A percentile compares a stretch with the other conserved stretches of the same genome.
phyloP scores from a whole-genome alignment of 2,113 vertebrate genomes.

The Recurvirostra avosetta region DNA sequence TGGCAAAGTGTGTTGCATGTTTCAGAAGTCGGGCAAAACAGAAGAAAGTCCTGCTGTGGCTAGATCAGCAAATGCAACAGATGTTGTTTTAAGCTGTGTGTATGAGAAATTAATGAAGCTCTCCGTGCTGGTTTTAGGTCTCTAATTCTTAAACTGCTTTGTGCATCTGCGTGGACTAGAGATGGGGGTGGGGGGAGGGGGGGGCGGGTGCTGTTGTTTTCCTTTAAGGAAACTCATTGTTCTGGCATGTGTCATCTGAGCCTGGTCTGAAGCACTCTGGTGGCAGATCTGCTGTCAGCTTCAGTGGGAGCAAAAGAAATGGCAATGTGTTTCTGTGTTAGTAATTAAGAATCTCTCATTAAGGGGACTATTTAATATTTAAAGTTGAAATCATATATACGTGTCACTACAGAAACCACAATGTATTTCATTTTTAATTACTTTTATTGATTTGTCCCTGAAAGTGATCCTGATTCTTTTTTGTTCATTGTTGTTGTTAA shows the following conservation, averaged over 20 bases:
- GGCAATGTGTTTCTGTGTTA: background rate
- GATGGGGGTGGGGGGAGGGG: background rate
- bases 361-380: background rate
- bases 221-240: background rate
- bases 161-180: background rate
- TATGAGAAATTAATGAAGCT: background rate
- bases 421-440: background rate
- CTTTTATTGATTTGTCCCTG: background rate
- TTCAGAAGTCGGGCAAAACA: background rate
- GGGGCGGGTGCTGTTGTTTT: background rate
- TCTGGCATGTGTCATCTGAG: background rate
- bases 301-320: background rate
- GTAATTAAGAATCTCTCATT: background rate
- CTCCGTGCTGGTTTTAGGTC: background rate
- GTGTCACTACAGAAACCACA: background rate
- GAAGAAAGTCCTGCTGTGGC: background rate
- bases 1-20: background rate
- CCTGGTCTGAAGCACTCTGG: background rate
- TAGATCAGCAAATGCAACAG: constrained; percentile 33
- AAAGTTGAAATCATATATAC: background rate
- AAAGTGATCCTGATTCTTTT: background rate
- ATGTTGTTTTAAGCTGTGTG: constrained; percentile 26
- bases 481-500: background rate
- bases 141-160: constrained; percentile 37
- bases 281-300: background rate